Evolutionary conservation across 2,888 invertebrate species (phyloP).

Genomic region (Lomographa bimaculata): DNA sequence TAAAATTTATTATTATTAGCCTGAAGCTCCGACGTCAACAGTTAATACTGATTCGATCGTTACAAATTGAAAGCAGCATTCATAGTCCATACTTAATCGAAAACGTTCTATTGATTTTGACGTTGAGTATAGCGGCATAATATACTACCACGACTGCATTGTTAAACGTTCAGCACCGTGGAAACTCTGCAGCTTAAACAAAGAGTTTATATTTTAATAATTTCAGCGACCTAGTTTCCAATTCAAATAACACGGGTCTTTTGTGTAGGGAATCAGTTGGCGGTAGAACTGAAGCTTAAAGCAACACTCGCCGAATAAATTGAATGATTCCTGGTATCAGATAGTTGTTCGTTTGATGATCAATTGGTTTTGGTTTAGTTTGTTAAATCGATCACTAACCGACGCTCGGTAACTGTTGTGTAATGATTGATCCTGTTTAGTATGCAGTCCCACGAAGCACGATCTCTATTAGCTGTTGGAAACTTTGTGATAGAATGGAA

Average conservation of each 20-base stretch:
- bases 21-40: constrained; percentile 23
- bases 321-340: constrained; percentile 12
- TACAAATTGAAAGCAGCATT: constrained; percentile 36
- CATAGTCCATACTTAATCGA: constrained; percentile 50
- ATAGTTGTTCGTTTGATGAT: constrained; percentile 27
- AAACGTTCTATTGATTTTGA: constrained; percentile 60
- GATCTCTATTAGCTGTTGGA: no score
- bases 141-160: constrained; percentile 40
- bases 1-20: no score
- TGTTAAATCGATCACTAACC: constrained; percentile 38
- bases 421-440: constrained; percentile 38
- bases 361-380: constrained; percentile 28
- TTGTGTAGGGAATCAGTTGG: constrained; percentile 18
- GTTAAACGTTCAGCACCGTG: constrained; percentile 13
- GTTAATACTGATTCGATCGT: constrained; percentile 32
- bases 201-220: constrained; percentile 19
- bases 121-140: constrained; percentile 31
- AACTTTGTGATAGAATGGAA: no score
- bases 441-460: no score
- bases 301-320: constrained; percentile 1
- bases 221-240: constrained; percentile 23
- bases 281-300: constrained; percentile 4
- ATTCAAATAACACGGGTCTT: constrained; percentile 18
- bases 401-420: constrained; percentile 15
- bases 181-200: constrained; percentile 10